Conservation (phyloP, 2,797 vertebrate species). For the Rhynchotus rufescens region DNA sequence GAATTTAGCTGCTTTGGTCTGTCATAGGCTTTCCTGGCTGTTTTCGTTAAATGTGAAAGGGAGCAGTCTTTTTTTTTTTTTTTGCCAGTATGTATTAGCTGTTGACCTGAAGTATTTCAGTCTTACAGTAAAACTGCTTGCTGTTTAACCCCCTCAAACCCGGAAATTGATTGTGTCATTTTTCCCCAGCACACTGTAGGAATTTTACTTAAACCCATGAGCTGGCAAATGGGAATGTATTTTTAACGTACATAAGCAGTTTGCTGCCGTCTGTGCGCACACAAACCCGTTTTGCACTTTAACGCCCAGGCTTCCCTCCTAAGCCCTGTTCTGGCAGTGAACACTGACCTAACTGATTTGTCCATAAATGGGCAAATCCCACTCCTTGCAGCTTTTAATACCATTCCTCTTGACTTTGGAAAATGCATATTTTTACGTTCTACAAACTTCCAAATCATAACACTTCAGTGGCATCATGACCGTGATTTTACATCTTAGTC, state of each 20-base stretch:
- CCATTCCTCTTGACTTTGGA: background rate
- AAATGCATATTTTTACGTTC: background rate
- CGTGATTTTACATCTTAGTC: background rate
- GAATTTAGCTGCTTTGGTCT: background rate
- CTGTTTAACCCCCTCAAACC: background rate
- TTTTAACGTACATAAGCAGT: background rate
- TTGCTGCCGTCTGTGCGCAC: background rate
- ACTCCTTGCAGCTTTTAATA: background rate
- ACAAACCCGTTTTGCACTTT: background rate
- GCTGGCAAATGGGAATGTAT: constrained; percentile 4
- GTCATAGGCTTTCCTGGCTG: background rate
- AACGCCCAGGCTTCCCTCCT: background rate
- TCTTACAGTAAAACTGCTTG: background rate
- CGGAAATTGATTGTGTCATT: background rate
- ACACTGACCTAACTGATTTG: background rate
- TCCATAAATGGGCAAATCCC: background rate
- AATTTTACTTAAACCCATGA: background rate
- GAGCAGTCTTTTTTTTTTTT: background rate
- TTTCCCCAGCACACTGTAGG: background rate
- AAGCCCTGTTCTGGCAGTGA: background rate
- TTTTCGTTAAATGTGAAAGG: background rate
- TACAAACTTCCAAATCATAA: background rate
- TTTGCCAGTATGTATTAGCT: background rate
- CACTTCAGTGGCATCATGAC: background rate
- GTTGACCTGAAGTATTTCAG: background rate